Evolutionary conservation across 2,113 vertebrate species (phyloP).

Genomic region (Epinephelus moara): DNA sequence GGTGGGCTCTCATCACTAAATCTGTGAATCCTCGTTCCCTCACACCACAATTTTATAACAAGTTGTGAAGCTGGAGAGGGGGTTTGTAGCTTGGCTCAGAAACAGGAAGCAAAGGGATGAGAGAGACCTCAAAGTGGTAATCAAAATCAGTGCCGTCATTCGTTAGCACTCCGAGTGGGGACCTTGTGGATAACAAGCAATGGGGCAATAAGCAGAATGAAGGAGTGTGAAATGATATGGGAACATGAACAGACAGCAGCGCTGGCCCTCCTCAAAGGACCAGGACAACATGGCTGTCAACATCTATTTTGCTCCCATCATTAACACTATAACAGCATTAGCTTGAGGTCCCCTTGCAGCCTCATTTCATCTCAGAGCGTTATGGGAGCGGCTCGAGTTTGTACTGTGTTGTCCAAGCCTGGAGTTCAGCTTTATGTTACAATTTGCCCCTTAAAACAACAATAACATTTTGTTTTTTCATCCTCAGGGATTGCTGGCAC

Average conservation of each 20-base stretch:
- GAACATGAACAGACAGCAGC: slow-evolving; percentile 76
- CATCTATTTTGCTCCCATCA: slow-evolving; percentile 63
- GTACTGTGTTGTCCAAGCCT: background rate
- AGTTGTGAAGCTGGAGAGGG: slow-evolving; percentile 29
- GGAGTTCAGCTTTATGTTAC: background rate
- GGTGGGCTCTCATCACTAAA: slow-evolving; percentile 39
- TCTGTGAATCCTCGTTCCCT: slow-evolving; percentile 41
- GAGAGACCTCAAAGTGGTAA: slow-evolving; percentile 67
- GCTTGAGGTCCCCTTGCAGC: slow-evolving; percentile 33
- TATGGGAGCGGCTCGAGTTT: slow-evolving; percentile 12
- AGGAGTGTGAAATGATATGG: slow-evolving; percentile 75
- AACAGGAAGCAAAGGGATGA: slow-evolving; percentile 21
- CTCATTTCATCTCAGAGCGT: slow-evolving; percentile 47
- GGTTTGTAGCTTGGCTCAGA: slow-evolving; percentile 40
- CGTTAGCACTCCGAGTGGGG: slow-evolving; percentile 58
- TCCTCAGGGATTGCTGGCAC: slow-evolving; percentile 93
- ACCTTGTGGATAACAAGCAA: slow-evolving; percentile 68
- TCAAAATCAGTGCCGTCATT: slow-evolving; percentile 73
- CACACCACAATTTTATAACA: slow-evolving; percentile 45
- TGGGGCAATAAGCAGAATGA: slow-evolving; percentile 74
- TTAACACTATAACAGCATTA: slow-evolving; percentile 43
- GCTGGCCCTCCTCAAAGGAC: slow-evolving; percentile 60
- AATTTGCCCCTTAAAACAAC: background rate
- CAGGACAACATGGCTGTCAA: slow-evolving; percentile 72
- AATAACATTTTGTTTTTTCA: background rate